phyloP scores from a whole-genome alignment of 2,113 vertebrate species.

The Tretioscincus oriximinensis region DNA sequence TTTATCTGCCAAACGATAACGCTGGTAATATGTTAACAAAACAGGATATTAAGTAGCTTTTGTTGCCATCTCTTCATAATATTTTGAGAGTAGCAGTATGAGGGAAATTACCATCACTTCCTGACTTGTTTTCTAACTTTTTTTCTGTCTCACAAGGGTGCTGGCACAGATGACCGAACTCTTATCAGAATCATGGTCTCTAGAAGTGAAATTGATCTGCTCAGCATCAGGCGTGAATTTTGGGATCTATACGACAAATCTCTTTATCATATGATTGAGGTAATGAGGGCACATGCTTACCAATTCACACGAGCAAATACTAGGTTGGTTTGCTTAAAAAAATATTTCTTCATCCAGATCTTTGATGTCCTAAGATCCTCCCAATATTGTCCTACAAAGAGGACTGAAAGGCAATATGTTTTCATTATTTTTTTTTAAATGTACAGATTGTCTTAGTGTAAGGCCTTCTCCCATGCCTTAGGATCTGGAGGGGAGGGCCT shows the following conservation, averaged over 20 bases:
- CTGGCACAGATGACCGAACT: constrained; percentile 91
- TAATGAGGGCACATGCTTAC: constrained; percentile 48
- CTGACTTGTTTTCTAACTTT: not conserved
- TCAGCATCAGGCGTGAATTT: constrained; percentile 92
- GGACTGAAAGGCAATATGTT: too few species aligned
- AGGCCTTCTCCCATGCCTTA: too few species aligned
- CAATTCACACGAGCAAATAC: not conserved
- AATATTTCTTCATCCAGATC: too few species aligned
- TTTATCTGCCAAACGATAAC: not conserved
- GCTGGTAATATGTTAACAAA: not conserved
- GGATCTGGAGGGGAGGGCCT: too few species aligned
- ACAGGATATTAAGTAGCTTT: not conserved
- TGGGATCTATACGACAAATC: constrained; percentile 87
- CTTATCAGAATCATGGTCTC: constrained; percentile 94
- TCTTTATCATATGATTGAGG: constrained; percentile 91
- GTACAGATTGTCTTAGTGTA: too few species aligned
- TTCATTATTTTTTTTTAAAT: too few species aligned
- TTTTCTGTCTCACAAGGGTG: constrained; percentile 75
- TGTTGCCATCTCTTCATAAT: constrained; percentile 20
- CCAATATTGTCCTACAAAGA: too few species aligned
- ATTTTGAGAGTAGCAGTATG: constrained; percentile 11
- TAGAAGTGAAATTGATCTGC: constrained; percentile 87
- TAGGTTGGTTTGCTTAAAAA: too few species aligned
- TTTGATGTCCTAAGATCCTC: too few species aligned
- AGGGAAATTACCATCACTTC: not conserved